Conservation (phyloP, 2,888 invertebrate genomes). For the Pristionchus exspectatus region DNA sequence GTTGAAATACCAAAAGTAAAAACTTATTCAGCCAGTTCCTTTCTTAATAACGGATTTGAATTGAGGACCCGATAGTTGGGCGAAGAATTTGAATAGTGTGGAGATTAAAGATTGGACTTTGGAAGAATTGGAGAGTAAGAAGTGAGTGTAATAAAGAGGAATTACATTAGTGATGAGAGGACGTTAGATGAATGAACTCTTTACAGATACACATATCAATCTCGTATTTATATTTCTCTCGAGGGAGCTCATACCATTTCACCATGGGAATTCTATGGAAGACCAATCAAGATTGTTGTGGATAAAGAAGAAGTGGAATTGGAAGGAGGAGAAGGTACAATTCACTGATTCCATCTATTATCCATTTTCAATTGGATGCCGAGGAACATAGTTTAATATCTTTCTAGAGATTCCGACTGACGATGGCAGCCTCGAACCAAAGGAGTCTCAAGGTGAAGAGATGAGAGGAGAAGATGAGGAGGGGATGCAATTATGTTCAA, state of each 20-base stretch:
- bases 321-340: neutral
- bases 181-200: neutral
- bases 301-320: neutral
- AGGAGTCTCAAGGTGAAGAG: neutral
- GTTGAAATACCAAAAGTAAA: neutral
- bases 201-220: slow-evolving; percentile 9
- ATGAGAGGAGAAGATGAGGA: neutral
- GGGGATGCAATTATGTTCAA: neutral
- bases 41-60: neutral
- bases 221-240: neutral
- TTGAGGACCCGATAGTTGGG: slow-evolving; percentile 43
- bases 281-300: slow-evolving; percentile 46
- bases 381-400: neutral
- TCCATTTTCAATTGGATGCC: too few species aligned
- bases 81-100: neutral
- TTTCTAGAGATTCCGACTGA: neutral
- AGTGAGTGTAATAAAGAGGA: neutral
- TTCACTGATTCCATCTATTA: neutral
- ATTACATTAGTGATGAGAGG: neutral
- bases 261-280: slow-evolving; percentile 50
- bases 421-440: neutral
- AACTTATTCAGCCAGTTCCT: neutral
- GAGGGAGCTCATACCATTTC: slow-evolving; percentile 42
- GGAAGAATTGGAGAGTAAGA: neutral
- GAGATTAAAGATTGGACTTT: slow-evolving; percentile 15